Evolutionary conservation across 2,113 vertebrate species (phyloP).

Genomic region (Pelusios castaneus): DNA sequence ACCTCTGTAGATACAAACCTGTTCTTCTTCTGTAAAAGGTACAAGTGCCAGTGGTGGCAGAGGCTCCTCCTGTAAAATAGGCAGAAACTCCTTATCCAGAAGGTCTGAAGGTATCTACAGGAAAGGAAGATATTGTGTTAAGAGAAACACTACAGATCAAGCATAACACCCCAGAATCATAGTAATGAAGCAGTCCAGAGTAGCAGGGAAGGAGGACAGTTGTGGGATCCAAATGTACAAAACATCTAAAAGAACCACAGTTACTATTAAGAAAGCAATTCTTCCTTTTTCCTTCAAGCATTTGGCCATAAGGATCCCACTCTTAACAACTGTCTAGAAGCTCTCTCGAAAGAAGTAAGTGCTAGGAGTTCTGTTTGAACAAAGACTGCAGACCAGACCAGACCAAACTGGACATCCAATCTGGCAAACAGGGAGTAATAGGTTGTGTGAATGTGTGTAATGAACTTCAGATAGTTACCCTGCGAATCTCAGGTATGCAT

Average conservation of each 20-base stretch:
- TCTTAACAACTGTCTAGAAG: neutral
- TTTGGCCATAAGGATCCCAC: neutral
- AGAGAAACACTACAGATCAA: neutral
- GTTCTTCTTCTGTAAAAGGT: constrained; percentile 99
- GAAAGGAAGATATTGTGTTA: neutral
- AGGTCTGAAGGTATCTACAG: constrained; percentile 94
- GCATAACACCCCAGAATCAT: neutral
- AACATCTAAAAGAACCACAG: neutral
- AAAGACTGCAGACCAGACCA: neutral
- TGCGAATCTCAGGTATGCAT: neutral
- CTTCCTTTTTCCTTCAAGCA: neutral
- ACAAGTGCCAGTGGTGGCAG: constrained; percentile 95
- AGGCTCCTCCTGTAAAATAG: constrained; percentile 98
- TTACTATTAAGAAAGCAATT: neutral
- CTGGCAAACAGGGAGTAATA: neutral
- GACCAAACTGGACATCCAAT: neutral
- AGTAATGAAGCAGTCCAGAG: neutral
- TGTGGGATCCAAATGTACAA: neutral
- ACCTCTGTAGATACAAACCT: constrained; percentile 78
- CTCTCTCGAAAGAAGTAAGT: neutral
- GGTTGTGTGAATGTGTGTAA: neutral
- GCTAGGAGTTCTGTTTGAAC: neutral
- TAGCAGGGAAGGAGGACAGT: neutral
- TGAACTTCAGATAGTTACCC: neutral
- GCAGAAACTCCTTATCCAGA: constrained; percentile 97